phyloP scores from a whole-genome alignment of 1,140 invertebrate species.

The Choristoneura fumiferana region DNA sequence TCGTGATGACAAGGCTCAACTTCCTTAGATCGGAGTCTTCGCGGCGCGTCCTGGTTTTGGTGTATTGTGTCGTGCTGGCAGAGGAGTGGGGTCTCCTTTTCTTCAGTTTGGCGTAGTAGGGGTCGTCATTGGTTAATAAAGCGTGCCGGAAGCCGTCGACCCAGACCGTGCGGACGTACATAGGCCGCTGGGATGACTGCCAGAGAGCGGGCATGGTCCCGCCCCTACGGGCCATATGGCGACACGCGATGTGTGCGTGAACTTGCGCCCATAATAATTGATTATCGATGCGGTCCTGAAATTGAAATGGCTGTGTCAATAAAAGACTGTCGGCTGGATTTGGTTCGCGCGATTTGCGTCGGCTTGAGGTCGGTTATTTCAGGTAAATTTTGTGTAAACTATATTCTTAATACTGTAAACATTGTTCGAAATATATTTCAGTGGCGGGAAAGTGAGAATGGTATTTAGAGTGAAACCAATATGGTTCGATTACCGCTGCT shows the following conservation, averaged over 20 bases:
- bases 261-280: conserved; percentile 24
- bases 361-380: too few relatives aligned
- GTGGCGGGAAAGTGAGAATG: too few relatives aligned
- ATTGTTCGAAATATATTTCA: too few relatives aligned
- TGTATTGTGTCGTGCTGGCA: conserved; percentile 39
- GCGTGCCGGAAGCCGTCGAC: conserved; percentile 85
- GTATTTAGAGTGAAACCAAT: too few relatives aligned
- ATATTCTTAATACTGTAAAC: too few relatives aligned
- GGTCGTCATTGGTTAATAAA: conserved; percentile 83
- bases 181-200: conserved; percentile 84
- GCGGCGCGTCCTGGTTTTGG: conserved; percentile 34
- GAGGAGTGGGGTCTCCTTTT: conserved; percentile 51
- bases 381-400: too few relatives aligned
- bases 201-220: conserved; percentile 77
- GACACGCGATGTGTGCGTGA: conserved; percentile 46
- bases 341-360: too few relatives aligned
- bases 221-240: conserved; percentile 29
- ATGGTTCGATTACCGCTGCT: too few relatives aligned
- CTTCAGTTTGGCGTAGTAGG: conserved; percentile 56
- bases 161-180: conserved; percentile 85
- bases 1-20: conserved; percentile 52
- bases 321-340: background rate
- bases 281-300: conserved; percentile 16
- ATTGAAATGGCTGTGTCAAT: conserved; percentile 13
- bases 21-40: conserved; percentile 43